Base-by-base conservation (phyloP, 2,888 invertebrate genomes). In the Cheilosia variabilis region DNA sequence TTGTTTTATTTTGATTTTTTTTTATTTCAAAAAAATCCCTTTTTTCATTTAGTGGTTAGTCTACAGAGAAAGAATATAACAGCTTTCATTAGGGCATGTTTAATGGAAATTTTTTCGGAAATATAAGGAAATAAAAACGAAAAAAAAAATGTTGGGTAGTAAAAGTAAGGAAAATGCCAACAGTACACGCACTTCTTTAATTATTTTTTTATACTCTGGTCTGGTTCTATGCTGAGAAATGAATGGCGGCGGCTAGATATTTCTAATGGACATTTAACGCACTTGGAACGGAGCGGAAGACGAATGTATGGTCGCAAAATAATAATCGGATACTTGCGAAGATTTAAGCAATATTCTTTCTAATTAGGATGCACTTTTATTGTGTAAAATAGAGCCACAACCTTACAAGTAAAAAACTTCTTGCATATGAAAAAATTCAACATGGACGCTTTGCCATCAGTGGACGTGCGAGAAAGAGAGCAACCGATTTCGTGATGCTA, bases 61-160 rank as follows among this genome's bases (percentile, higher is more conserved):
- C 86, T 81, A 86, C 81, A 81, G 81, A 81, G 66, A 86, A 76
- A 86, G 86, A 86, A 86, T 86, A 86, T 31, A 84, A 84, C 86
- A 77, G 65, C 84, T 72, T 81, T 71, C 72, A 81, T 86, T 81
- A 81, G 60, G 86, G 72, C 68, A 66, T 69, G 43, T 66, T 75
- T 50, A 43, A 43, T 31, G 57, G 34, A 57, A 68, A 55, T 55
- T 65, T 58, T 53, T 13, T 69, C 66, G 58, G 66, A 78, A 72
- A 82, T 66, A 73, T 72, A 69, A 78, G 73, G 34, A 84, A 75
- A 84, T 84, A 65, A 83, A 78, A 83, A 57, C 78, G 43, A 79
- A 69, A 83, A 83, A 83, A 45, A 65, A 68, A 45, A 63, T 24
- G 58, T 60, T 77, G 79, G 79, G 68, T 68, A 75, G 73, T 68